phyloP scores from a whole-genome alignment of 2,888 invertebrate species.

The Adelognathus sp. region DNA sequence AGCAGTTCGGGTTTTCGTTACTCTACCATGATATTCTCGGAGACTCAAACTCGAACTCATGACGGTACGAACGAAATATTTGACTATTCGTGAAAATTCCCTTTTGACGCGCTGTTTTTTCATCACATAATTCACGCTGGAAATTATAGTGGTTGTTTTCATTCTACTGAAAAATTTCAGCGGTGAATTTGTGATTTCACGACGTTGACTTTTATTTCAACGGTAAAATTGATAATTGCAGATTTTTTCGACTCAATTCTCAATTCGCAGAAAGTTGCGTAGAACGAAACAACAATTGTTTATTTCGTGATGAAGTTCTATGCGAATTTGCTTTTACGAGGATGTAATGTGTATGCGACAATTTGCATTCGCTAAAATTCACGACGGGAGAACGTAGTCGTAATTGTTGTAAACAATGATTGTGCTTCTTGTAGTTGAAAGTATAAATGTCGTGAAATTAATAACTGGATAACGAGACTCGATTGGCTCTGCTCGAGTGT shows the following conservation, averaged over 20 bases:
- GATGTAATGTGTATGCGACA: not conserved
- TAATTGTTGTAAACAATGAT: not conserved
- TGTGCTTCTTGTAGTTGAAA: not conserved
- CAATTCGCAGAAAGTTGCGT: not conserved
- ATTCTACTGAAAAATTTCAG: too few relatives aligned
- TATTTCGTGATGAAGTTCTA: not conserved
- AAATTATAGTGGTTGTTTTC: too few relatives aligned
- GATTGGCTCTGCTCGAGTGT: not conserved
- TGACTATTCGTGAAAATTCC: too few relatives aligned
- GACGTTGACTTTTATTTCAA: too few relatives aligned
- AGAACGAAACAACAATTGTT: not conserved
- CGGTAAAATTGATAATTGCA: too few relatives aligned
- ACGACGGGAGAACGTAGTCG: not conserved
- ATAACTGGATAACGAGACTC: not conserved
- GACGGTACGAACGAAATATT: too few relatives aligned
- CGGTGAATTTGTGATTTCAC: too few relatives aligned
- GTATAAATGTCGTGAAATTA: not conserved
- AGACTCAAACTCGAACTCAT: too few relatives aligned
- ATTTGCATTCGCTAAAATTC: not conserved
- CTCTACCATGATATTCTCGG: not conserved
- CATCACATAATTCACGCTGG: too few relatives aligned
- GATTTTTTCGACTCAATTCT: too few relatives aligned
- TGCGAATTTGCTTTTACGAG: constrained; percentile 3
- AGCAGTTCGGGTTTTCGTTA: not conserved
- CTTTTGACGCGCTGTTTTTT: too few relatives aligned